Conservation (phyloP, 2,113 vertebrate species). For the Jacana jacana region DNA sequence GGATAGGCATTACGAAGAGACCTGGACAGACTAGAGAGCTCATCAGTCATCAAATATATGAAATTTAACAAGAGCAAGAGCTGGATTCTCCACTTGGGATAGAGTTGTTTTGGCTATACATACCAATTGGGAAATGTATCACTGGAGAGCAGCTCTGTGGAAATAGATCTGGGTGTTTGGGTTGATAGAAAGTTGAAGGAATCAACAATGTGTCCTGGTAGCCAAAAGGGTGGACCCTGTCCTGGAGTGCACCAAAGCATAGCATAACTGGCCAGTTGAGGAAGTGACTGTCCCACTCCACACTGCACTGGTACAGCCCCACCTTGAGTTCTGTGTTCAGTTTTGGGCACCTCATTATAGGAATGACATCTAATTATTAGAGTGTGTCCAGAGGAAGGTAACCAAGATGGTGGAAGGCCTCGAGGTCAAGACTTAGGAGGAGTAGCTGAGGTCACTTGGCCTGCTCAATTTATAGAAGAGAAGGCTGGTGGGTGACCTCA, state of each 20-base stretch:
- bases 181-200: not conserved
- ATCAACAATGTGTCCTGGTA: not conserved
- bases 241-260: not conserved
- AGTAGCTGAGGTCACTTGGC: not conserved
- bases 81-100: not conserved
- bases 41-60: not conserved
- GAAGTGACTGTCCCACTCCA: not conserved
- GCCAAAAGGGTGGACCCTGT: not conserved
- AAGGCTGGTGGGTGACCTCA: not conserved
- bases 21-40: not conserved
- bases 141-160: not conserved
- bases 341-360: not conserved
- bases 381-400: not conserved
- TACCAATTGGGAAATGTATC: not conserved
- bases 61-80: not conserved
- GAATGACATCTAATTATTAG: not conserved
- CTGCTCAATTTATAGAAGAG: not conserved
- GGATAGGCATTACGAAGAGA: not conserved
- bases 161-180: not conserved
- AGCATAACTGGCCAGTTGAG: not conserved
- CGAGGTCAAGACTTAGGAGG: not conserved
- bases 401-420: not conserved
- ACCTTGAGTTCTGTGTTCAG: rapidly evolving
- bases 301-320: too few species aligned
- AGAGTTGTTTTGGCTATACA: not conserved